phyloP scores from a whole-genome alignment of 2,888 invertebrate species.

The Dusona sp. region DNA sequence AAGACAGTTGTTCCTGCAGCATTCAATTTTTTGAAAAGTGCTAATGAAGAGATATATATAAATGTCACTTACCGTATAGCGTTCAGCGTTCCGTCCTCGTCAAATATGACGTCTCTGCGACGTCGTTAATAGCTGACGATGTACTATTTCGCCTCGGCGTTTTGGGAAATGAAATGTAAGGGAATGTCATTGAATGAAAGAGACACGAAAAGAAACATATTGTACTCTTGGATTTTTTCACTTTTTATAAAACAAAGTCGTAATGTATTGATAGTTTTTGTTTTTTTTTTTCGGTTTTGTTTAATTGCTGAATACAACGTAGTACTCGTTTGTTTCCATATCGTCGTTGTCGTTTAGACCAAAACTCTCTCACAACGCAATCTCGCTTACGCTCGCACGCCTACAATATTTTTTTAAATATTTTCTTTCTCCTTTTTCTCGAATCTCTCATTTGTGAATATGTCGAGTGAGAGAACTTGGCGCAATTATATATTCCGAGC shows the following conservation, averaged over 20 bases:
- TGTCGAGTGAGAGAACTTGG: conserved; percentile 44
- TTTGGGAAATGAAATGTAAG: neutral
- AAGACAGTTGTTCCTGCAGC: neutral
- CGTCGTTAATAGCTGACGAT: neutral
- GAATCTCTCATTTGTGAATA: conserved; percentile 28
- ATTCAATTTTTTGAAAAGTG: neutral
- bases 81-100: neutral
- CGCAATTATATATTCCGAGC: conserved; percentile 51
- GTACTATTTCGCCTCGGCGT: neutral
- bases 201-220: conserved; percentile 45
- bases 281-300: conserved; percentile 31
- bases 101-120: neutral
- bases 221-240: conserved; percentile 71
- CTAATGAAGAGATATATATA: neutral
- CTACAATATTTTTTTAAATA: conserved; percentile 2
- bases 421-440: neutral
- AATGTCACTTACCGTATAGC: conserved; percentile 1
- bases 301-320: conserved; percentile 81
- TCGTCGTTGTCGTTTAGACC: conserved; percentile 50
- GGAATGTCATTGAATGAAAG: conserved; percentile 40
- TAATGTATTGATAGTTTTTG: conserved; percentile 79
- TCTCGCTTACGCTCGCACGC: conserved; percentile 43
- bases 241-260: conserved; percentile 82
- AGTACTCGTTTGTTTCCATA: conserved; percentile 74
- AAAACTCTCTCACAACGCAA: conserved; percentile 40